These are phyloP conservation scores for Drosophila multiciliata DNA, from an alignment of 2,888 invertebrate genomes.

Conservation along the genomic window DNA sequence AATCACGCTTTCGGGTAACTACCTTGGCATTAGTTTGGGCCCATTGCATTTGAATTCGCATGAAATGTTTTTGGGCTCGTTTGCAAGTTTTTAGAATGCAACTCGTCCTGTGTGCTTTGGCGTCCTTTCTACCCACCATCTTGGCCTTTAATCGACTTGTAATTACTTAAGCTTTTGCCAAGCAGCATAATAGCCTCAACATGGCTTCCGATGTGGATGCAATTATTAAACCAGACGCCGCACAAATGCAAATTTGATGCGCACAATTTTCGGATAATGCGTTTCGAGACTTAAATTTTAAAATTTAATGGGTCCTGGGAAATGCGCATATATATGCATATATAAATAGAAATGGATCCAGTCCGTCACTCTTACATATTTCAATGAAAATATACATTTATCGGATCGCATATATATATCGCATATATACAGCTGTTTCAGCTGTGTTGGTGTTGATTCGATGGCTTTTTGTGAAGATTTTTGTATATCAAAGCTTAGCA, in stretches of 20 bases:
- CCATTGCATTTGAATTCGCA: slow-evolving; percentile 69
- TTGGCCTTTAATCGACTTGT: slow-evolving; percentile 73
- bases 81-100: slow-evolving; percentile 55
- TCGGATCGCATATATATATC: too few species aligned
- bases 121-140: slow-evolving; percentile 10
- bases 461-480: too few species aligned
- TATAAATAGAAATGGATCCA: neutral
- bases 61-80: slow-evolving; percentile 67
- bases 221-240: slow-evolving; percentile 49
- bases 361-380: neutral
- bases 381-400: too few species aligned
- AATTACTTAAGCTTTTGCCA: slow-evolving; percentile 72
- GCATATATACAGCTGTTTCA: neutral
- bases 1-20: neutral
- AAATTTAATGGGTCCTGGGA: neutral
- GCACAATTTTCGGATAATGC: slow-evolving; percentile 14
- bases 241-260: slow-evolving; percentile 46
- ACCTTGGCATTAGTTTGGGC: slow-evolving; percentile 58
- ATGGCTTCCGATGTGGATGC: slow-evolving; percentile 53
- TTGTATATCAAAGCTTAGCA: too few species aligned
- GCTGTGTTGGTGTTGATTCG: neutral
- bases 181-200: slow-evolving; percentile 60
- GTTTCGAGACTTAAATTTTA: neutral
- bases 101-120: neutral
- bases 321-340: neutral